Evolutionary conservation across 2,797 vertebrate species (phyloP).

Genomic region (Gila robusta): DNA sequence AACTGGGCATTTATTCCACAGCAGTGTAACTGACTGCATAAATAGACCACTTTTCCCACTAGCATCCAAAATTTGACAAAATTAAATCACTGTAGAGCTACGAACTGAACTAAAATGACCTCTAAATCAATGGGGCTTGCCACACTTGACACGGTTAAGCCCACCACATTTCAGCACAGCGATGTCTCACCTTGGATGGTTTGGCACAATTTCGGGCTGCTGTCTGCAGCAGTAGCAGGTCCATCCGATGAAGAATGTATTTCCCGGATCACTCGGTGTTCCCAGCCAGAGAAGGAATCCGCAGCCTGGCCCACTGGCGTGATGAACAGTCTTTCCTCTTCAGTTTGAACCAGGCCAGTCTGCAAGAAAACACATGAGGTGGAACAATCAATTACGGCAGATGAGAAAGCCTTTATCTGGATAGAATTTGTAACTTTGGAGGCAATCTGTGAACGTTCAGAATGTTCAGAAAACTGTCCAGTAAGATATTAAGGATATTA

Average conservation of each 20-base stretch:
- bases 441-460: neutral
- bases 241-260: conserved; percentile 67
- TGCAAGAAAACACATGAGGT: conserved; percentile 65
- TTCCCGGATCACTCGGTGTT: conserved; percentile 82
- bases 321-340: conserved; percentile 87
- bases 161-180: neutral
- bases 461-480: neutral
- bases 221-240: conserved; percentile 22
- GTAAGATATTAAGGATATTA: neutral
- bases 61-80: neutral
- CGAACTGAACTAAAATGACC: neutral
- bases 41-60: conserved; percentile 12
- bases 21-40: neutral
- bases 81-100: neutral
- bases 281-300: conserved; percentile 79
- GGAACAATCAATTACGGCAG: conserved; percentile 32
- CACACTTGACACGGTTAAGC: conserved; percentile 12
- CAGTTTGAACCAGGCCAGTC: conserved; percentile 89
- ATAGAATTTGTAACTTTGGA: neutral
- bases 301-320: conserved; percentile 81
- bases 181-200: conserved; percentile 84
- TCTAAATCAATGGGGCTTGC: conserved; percentile 35
- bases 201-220: conserved; percentile 73
- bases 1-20: neutral
- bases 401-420: conserved; percentile 1